A percentile compares a stretch with the other conserved stretches of the same genome.
Conservation (phyloP, 2,113 vertebrate species). For the Gobiocypris rarus region DNA sequence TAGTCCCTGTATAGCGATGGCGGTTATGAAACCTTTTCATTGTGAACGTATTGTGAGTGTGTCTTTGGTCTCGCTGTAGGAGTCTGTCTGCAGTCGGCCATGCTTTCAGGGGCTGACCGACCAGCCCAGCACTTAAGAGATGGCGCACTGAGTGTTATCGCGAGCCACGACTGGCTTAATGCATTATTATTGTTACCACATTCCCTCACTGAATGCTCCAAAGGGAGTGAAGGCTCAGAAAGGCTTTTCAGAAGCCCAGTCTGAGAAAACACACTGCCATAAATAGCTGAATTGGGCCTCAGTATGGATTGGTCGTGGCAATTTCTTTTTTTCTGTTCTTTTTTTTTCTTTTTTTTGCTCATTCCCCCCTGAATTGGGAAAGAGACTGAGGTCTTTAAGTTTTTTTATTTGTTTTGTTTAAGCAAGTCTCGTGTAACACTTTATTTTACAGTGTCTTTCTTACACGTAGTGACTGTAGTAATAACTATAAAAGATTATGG, state of each 20-base stretch:
- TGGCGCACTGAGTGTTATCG: constrained; percentile 72
- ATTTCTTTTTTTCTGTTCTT: background rate
- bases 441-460: no score
- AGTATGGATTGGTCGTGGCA: constrained; percentile 61
- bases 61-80: constrained; percentile 61
- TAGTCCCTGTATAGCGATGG: constrained; percentile 18
- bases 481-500: no score
- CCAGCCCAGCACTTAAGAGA: constrained; percentile 75
- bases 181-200: constrained; percentile 79
- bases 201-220: constrained; percentile 68
- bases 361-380: constrained; percentile 46
- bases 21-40: constrained; percentile 49
- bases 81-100: constrained; percentile 61
- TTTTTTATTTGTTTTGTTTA: no score
- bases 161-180: constrained; percentile 75
- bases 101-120: constrained; percentile 73
- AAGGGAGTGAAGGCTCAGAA: constrained; percentile 63
- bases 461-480: no score
- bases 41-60: constrained; percentile 41
- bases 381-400: background rate
- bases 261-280: constrained; percentile 55
- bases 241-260: constrained; percentile 69
- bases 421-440: no score
- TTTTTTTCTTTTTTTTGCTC: background rate
- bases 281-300: constrained; percentile 58